phyloP scores from a whole-genome alignment of 2,797 vertebrate species.

The Crotalus adamanteus region DNA sequence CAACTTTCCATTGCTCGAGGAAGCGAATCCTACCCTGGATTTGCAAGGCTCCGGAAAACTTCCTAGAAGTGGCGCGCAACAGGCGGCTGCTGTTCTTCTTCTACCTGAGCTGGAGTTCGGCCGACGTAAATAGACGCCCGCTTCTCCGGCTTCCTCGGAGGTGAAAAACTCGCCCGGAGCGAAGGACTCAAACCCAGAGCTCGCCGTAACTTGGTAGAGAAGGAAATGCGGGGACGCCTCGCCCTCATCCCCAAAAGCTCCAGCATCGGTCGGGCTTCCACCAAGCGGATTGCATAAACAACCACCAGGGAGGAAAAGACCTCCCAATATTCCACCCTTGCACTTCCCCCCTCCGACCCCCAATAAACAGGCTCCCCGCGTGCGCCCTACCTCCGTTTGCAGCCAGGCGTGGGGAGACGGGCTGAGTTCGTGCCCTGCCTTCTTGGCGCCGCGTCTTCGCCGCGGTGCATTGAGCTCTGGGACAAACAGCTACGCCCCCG shows the following conservation, averaged over 20 bases:
- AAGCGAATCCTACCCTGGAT: neutral
- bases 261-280: neutral
- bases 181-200: neutral
- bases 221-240: neutral
- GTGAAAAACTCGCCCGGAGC: neutral
- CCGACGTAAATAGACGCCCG: neutral
- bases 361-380: neutral
- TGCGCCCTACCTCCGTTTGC: constrained; percentile 1
- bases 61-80: constrained; percentile 7
- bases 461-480: neutral
- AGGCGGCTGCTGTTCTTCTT: neutral
- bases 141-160: neutral
- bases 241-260: no score
- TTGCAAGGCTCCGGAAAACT: neutral
- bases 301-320: neutral
- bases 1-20: constrained; percentile 8
- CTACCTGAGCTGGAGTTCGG: neutral
- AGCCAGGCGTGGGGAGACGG: neutral
- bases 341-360: neutral
- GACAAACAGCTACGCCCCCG: neutral
- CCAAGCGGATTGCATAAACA: no score
- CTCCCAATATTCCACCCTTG: neutral
- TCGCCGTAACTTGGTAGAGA: neutral
- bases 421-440: neutral
- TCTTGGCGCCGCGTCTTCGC: neutral